Evolutionary conservation across 1,140 invertebrate genomes (phyloP).

Genomic region (Trichonephila clavata): DNA sequence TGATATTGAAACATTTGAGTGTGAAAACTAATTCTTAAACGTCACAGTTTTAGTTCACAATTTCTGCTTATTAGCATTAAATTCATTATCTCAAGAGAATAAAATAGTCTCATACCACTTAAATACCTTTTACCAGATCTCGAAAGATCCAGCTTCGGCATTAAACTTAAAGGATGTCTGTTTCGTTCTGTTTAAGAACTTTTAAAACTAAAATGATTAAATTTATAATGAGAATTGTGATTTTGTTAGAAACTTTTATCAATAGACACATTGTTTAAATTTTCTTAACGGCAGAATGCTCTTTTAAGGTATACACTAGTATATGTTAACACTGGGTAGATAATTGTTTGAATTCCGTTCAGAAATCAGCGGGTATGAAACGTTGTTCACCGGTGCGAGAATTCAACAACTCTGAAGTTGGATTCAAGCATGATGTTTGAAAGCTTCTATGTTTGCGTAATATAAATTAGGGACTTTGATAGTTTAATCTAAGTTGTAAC

Average conservation of each 20-base stretch:
- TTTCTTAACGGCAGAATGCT: conserved; percentile 13
- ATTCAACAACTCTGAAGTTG: not conserved
- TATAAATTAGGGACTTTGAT: not conserved
- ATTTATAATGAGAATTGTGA: not conserved
- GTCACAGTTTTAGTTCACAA: not conserved
- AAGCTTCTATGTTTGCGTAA: not conserved
- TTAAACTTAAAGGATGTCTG: not conserved
- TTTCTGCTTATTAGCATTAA: not conserved
- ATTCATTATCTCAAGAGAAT: not conserved
- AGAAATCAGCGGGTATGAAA: conserved; percentile 25
- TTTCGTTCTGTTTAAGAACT: not conserved
- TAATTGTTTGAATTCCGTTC: conserved; percentile 13
- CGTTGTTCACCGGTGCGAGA: not conserved
- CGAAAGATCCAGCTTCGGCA: not conserved
- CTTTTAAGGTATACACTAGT: not conserved
- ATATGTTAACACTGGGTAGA: not conserved
- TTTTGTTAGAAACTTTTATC: conserved; percentile 18
- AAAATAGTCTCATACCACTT: not conserved
- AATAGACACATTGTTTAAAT: conserved; percentile 28
- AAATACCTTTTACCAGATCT: not conserved
- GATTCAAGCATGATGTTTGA: not conserved
- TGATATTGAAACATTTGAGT: not conserved
- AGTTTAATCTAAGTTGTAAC: not conserved
- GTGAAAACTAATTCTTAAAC: not conserved
- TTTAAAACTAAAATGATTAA: conserved; percentile 15